Conservation (phyloP, 2,113 vertebrate genomes). For the Columba janthina region DNA sequence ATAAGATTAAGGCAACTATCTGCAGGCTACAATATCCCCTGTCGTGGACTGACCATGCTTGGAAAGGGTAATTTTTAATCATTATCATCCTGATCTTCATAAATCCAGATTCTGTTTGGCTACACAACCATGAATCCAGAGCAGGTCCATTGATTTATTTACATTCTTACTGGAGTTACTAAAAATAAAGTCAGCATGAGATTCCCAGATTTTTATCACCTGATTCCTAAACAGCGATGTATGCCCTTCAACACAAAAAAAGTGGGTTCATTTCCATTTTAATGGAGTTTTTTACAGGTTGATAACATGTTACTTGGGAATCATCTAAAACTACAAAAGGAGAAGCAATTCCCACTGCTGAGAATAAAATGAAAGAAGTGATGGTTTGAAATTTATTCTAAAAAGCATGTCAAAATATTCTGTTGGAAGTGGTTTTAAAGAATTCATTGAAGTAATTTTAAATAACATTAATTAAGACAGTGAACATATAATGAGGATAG, state of each 20-base stretch:
- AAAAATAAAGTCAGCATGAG: neutral
- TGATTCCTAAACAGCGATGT: neutral
- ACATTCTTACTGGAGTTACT: neutral
- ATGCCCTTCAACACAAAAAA: neutral
- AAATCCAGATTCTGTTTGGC: neutral
- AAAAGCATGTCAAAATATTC: neutral
- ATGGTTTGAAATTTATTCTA: neutral
- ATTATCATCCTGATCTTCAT: neutral
- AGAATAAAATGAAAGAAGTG: neutral
- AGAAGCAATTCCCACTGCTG: neutral
- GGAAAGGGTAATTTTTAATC: neutral
- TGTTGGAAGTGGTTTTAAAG: neutral
- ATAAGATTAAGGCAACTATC: neutral
- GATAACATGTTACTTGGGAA: neutral
- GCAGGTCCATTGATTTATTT: rapidly evolving
- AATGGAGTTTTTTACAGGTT: neutral
- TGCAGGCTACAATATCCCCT: rapidly evolving
- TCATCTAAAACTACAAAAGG: neutral
- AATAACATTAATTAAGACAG: neutral
- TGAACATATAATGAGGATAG: neutral
- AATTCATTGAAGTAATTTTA: neutral
- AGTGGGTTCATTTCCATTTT: neutral
- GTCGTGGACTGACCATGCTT: neutral
- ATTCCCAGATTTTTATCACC: neutral
- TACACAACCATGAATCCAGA: neutral